phyloP scores from a whole-genome alignment of 2,797 vertebrate species.

The Epinephelus awoara region DNA sequence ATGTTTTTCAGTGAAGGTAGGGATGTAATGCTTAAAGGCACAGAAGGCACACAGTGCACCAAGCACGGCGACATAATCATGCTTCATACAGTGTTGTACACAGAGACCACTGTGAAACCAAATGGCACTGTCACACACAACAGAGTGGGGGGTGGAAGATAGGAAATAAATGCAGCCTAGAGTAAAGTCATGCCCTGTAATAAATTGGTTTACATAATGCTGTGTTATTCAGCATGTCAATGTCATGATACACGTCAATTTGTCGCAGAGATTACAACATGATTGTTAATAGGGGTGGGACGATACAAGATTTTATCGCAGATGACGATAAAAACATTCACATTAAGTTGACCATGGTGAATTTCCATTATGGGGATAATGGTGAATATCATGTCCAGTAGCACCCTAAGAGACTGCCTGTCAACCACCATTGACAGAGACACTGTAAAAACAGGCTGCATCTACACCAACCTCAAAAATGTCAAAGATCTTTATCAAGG shows the following conservation, averaged over 20 bases:
- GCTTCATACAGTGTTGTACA: conserved; percentile 55
- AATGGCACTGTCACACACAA: conserved; percentile 53
- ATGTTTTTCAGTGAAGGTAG: not conserved
- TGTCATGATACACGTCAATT: conserved; percentile 23
- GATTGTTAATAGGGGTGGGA: not conserved
- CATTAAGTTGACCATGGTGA: too few relatives aligned
- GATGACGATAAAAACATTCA: too few relatives aligned
- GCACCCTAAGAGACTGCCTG: too few relatives aligned
- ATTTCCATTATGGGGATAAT: too few relatives aligned
- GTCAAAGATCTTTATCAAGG: too few relatives aligned
- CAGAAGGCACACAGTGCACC: conserved; percentile 40
- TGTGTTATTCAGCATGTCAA: conserved; percentile 33
- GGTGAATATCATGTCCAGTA: too few relatives aligned
- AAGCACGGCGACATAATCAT: conserved; percentile 44
- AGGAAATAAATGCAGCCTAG: conserved; percentile 47
- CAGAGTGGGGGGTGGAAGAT: conserved; percentile 7
- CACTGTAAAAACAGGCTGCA: too few relatives aligned
- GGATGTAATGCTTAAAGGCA: conserved; percentile 29
- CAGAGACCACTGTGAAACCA: conserved; percentile 69
- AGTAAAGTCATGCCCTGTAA: conserved; percentile 52
- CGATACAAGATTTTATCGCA: too few relatives aligned
- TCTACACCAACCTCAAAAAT: too few relatives aligned
- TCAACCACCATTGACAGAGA: too few relatives aligned
- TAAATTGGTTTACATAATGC: conserved; percentile 50
- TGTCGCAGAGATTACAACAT: conserved; percentile 6